Evolutionary conservation across 37 sponge, comb jelly and placozoan species (phyloP), one percentile per base, ranked within the genome.

Genomic region (Crambe crambe): DNA sequence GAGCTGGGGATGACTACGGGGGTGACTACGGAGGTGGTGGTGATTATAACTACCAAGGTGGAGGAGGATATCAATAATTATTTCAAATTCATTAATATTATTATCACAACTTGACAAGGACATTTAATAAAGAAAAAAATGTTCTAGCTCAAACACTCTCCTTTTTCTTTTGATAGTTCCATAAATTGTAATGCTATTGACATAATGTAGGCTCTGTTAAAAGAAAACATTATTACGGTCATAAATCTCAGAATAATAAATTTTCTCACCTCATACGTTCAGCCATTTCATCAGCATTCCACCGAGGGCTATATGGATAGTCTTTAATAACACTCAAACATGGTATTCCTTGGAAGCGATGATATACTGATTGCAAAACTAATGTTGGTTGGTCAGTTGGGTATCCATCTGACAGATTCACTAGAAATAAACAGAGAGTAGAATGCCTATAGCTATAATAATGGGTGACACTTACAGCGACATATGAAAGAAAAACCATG

Each of bases 281-380:
- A 30, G 72, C 77, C 78, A 57, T 87, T 38, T 91, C 89, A 31
- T 91, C 89, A 37, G 86, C 60, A 26, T 42, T 70, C 94, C 94
- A 94, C 23, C 78, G 74, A n/a, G 89, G 89, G 47, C 81, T 91
- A 67, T 86, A 94, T 0, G 89, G 85, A 58, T 91, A 90, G 54
- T 83, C 54, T 17, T 61, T 75, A 37, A 82, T 6, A 23, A 42
- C 47, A 22, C 68, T 41, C 80, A 80, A 72, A 60, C 77, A 87
- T 12, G 95, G 95, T 0, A 72, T 37, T 27, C 74, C 79, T 2
- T 84, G 69, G 29, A 87, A 22, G 26, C 68, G 56, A 58, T 94
- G 85, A 76, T 94, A 94, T 20, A 94, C 76, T 0, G 95, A 94
- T 17, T 70, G 80, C 15, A 94, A 57, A 6, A 31, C 44, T 12